Evolutionary conservation across 2,888 invertebrate genomes (phyloP), one percentile per base, ranked within the genome.

Genomic region (Pomacea canaliculata): DNA sequence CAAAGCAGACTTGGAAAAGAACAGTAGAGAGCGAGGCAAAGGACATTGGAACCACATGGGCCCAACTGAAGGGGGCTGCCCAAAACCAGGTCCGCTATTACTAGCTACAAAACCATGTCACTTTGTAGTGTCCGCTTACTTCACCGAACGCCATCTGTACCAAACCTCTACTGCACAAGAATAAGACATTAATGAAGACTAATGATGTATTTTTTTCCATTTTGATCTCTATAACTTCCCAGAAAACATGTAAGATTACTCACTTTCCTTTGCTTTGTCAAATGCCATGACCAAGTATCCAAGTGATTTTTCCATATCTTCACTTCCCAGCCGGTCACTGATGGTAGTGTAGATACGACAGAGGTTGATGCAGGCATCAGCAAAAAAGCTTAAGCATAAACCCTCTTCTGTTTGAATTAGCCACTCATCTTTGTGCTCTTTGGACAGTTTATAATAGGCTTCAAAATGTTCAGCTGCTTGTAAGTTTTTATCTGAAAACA

Each of bases 391-490:
- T 37, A 83, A 78, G 10, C 84, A 85, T 70, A 86, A 83, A 8
- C 84, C 83, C 37, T 18, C 51, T 27, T 59, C 74, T 1, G 9
- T 49, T 12, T 69, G 49, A 7, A 80, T 83, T 19, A 81, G 78
- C 90, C 89, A 90, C 19, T 88, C 82, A 27, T 71, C 82, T 2
- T 68, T 59, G 76, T 88, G 82, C 23, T 85, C 84, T 66, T 80
- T 73, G 7, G 88, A 83, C 49, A 89, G 81, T 49, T 78, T 77
- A 75, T 90, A 87, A 81, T 88, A 90, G 10, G 83, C 81, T 78
- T 90, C 90, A 83, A 89, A 89, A 79, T 90, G 85, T 78, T 87
- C 85, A 18, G 85, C 84, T n/a, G 90, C 89, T 69, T 84, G 85
- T 65, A 83, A 83, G 76, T 81, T 81, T 19, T 88, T 84, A 70